Base-by-base conservation (phyloP, 1,140 invertebrate genomes). In the Glomeris maerens region DNA sequence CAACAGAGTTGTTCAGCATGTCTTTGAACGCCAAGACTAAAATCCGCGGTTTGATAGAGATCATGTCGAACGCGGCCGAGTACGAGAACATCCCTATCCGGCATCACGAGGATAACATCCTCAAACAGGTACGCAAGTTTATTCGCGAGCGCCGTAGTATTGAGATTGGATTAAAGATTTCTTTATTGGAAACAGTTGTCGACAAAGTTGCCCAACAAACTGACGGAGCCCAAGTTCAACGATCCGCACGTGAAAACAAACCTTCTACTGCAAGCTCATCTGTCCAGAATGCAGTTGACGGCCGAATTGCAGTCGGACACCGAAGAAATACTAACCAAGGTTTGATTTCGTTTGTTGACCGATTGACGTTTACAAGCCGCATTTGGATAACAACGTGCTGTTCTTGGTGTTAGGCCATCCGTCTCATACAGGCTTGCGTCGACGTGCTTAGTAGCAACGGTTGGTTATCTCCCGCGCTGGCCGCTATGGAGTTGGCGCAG, bases 401-500 rank as follows among this genome's bases (percentile, higher is more conserved):
- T 48, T 21, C 29, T 45, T 27, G 13, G 41, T 31, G 41, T 13
- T 54, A 45, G 55, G 55, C 62, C 23, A 53, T 72, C 36, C 64
- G 94, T 2, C 69, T 98, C 36, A 96, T 98, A 60, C 93, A 98
- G 68, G 95, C 95, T 7, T 98, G 94, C 68, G 95, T 99, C 14
- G 95, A 99, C 73, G 96, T 99, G 22, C 71, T 98, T 0, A 92
- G 88, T 62, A 95, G 89, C 20, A 97, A 96, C 62, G 94, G 95
- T 26, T 99, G 95, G 95, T 69, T 98, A 14, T 84, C 86, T 0
- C 95, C 95, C 0, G 96, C 94, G 5, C 84, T 99, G 22, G 90
- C 94, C 42, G 93, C 95, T 58, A 99, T 99, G 96, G 95, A 98
- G 70, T 69, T 99, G 50, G 92, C 95, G 0, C 95, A 98, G 68